phyloP scores from a whole-genome alignment of 2,797 vertebrate species.

The Enteromius argenteus region DNA sequence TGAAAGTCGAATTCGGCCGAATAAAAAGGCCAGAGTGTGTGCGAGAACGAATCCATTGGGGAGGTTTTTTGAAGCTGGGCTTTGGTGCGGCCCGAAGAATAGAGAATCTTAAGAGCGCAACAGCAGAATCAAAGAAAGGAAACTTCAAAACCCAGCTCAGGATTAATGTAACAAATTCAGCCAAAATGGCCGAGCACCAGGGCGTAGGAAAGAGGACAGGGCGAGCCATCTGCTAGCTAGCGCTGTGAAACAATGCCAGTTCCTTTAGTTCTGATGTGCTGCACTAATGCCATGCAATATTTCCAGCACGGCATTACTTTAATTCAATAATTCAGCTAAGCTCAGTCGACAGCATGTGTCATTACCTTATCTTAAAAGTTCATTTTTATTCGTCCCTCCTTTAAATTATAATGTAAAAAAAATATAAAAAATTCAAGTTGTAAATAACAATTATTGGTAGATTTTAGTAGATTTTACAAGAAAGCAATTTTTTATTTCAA shows the following conservation, averaged over 20 bases:
- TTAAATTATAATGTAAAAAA: background rate
- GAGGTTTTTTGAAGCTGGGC: constrained; percentile 64
- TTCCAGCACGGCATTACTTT: background rate
- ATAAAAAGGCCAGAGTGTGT: constrained; percentile 61
- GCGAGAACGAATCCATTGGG: constrained; percentile 62
- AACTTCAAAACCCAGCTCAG: constrained; percentile 55
- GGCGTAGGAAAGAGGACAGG: constrained; percentile 49
- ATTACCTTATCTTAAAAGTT: background rate
- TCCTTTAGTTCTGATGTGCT: constrained; percentile 17
- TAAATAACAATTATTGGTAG: background rate
- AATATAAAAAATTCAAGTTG: background rate
- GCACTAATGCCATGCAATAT: constrained; percentile 24
- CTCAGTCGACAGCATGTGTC: background rate
- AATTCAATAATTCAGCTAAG: background rate
- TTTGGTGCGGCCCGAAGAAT: constrained; percentile 57
- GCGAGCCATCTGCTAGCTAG: constrained; percentile 29
- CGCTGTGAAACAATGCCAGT: constrained; percentile 41
- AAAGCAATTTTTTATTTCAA: background rate
- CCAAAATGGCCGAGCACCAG: constrained; percentile 52
- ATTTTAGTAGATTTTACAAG: background rate
- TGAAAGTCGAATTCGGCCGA: constrained; percentile 61
- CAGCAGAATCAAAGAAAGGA: constrained; percentile 57
- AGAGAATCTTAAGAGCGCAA: constrained; percentile 49
- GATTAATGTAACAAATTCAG: constrained; percentile 63
- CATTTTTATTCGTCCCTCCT: background rate